A percentile compares a stretch with the other conserved stretches of the same genome.
Evolutionary conservation across 2,797 vertebrate genomes (phyloP).

Genomic region (Coluber constrictor): DNA sequence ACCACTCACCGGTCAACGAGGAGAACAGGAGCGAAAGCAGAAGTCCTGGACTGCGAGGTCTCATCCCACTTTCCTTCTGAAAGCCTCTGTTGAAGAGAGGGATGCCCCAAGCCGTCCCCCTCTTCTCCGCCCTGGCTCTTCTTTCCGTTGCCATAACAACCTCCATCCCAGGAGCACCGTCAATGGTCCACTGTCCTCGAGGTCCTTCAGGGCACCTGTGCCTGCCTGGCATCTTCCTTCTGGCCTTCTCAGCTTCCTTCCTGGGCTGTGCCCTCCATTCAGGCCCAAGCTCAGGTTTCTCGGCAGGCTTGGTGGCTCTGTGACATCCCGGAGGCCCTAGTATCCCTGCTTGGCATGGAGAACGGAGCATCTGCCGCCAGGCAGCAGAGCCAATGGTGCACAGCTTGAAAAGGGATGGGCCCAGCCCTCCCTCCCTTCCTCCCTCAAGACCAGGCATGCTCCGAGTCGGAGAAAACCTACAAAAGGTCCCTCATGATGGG

Average conservation of each 20-base stretch:
- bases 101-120: neutral
- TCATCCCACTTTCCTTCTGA: slow-evolving; percentile 5
- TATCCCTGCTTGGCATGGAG: too few relatives aligned
- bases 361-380: neutral
- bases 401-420: neutral
- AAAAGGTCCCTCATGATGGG: neutral
- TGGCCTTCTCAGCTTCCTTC: slow-evolving; percentile 21
- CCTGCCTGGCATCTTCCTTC: neutral
- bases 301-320: neutral
- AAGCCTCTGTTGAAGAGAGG: neutral
- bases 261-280: neutral
- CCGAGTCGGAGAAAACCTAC: neutral
- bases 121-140: neutral
- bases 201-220: slow-evolving; percentile 17
- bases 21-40: slow-evolving; percentile 25
- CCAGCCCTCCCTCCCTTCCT: neutral
- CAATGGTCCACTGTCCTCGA: slow-evolving; percentile 15
- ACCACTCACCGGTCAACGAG: slow-evolving; percentile 26
- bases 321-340: neutral
- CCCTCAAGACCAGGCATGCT: too few relatives aligned
- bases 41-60: neutral
- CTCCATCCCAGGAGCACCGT: slow-evolving; percentile 23
- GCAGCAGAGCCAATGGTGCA: neutral
- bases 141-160: slow-evolving; percentile 30
- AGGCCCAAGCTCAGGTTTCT: neutral